A percentile compares a stretch with the other conserved stretches of the same genome.
Conservation (phyloP, 2,888 invertebrate species). For the Chaetogeoica ovagalla region DNA sequence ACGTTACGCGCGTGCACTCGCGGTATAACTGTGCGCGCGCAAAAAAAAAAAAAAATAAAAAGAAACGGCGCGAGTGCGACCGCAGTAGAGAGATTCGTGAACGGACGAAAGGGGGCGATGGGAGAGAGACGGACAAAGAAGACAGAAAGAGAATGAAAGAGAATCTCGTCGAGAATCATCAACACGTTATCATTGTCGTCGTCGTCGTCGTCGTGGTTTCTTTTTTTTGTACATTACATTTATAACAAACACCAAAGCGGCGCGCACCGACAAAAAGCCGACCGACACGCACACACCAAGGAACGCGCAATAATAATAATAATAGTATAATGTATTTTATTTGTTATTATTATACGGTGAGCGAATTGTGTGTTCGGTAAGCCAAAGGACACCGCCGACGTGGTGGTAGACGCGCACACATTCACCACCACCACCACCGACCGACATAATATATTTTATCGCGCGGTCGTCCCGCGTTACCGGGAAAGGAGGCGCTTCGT, state of each 20-base stretch:
- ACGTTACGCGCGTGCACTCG: no score
- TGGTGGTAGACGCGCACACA: not conserved
- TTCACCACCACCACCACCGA: not conserved
- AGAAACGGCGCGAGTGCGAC: no score
- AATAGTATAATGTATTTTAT: slow-evolving; percentile 43
- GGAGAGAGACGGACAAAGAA: no score
- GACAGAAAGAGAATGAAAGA: not conserved
- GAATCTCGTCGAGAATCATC: slow-evolving; percentile 12
- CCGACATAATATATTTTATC: slow-evolving; percentile 39
- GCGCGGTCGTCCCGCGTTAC: slow-evolving; percentile 22
- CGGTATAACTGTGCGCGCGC: no score
- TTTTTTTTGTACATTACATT: slow-evolving; percentile 40
- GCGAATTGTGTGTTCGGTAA: slow-evolving; percentile 24
- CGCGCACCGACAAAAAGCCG: slow-evolving; percentile 40
- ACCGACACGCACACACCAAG: slow-evolving; percentile 2
- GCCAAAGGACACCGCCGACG: slow-evolving; percentile 43
- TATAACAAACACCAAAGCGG: slow-evolving; percentile 48
- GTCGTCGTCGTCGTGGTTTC: slow-evolving; percentile 1
- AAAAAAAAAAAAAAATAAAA: no score
- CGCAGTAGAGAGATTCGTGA: no score
- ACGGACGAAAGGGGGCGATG: no score
- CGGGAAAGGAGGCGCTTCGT: slow-evolving; percentile 24
- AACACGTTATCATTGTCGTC: slow-evolving; percentile 34
- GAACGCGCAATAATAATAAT: not conserved
- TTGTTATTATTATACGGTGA: slow-evolving; percentile 50